Evolutionary conservation across 2,797 vertebrate genomes (phyloP).

Genomic region (Sphaeramia orbicularis): DNA sequence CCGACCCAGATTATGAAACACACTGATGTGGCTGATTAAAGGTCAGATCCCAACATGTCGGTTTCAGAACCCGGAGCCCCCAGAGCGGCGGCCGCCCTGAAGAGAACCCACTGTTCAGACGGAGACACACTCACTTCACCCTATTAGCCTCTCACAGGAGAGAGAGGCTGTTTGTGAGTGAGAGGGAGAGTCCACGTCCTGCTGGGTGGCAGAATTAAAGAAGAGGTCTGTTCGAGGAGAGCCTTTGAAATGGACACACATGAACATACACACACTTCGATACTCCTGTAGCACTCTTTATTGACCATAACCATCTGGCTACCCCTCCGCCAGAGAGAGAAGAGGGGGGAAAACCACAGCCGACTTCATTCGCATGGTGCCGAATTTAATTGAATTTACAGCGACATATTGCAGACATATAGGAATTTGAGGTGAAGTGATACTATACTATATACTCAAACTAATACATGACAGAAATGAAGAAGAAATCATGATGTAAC

Average conservation of each 20-base stretch:
- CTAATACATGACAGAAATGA: too few species aligned
- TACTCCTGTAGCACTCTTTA: conserved; percentile 69
- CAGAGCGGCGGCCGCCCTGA: conserved; percentile 40
- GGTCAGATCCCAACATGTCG: conserved; percentile 58
- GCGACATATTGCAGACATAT: too few species aligned
- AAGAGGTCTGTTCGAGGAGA: conserved; percentile 85
- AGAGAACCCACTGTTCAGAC: conserved; percentile 64
- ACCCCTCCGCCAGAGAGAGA: conserved; percentile 42
- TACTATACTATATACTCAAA: too few species aligned
- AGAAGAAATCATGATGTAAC: too few species aligned
- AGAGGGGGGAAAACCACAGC: not conserved
- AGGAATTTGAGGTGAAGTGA: too few species aligned
- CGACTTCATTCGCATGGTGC: not conserved
- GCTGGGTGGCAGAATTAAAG: conserved; percentile 83
- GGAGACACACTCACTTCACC: conserved; percentile 68
- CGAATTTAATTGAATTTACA: too few species aligned
- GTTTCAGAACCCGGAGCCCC: conserved; percentile 41
- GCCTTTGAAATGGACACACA: conserved; percentile 86
- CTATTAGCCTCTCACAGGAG: conserved; percentile 57
- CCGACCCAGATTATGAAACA: conserved; percentile 67
- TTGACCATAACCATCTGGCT: conserved; percentile 74
- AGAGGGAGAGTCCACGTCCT: conserved; percentile 54
- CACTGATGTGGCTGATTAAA: conserved; percentile 62
- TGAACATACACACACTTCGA: conserved; percentile 46
- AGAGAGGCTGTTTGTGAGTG: conserved; percentile 22